Conservation (phyloP, 2,888 invertebrate species). For the Stegana nigrithorax region DNA sequence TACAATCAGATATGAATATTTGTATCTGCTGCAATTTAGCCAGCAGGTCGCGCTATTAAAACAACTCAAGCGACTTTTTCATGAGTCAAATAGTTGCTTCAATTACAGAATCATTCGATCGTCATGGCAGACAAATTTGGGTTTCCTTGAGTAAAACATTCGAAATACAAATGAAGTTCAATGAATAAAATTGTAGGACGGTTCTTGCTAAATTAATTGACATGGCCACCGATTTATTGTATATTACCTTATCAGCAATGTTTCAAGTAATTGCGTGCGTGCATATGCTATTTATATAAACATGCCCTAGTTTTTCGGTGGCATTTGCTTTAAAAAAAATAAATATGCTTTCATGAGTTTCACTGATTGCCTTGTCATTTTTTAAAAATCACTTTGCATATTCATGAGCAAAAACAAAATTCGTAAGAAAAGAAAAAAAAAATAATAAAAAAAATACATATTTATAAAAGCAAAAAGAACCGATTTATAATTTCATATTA, state of each 20-base stretch:
- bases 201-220: conserved; percentile 22
- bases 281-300: neutral
- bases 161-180: no score
- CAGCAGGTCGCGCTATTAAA: no score
- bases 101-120: no score
- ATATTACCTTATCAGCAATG: neutral
- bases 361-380: neutral
- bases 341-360: neutral
- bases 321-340: no score
- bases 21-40: no score
- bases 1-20: no score
- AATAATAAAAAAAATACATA: neutral
- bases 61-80: no score
- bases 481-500: no score
- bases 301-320: conserved; percentile 6
- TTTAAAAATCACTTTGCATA: neutral
- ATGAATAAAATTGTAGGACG: conserved; percentile 44
- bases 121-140: no score
- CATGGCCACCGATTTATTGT: no score
- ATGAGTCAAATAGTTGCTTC: no score
- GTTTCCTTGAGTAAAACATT: no score
- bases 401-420: neutral
- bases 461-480: neutral
- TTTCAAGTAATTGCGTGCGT: neutral
- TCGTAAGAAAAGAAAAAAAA: neutral